Evolutionary conservation across 2,113 vertebrate species (phyloP).

Genomic region (Centrocercus urophasianus): DNA sequence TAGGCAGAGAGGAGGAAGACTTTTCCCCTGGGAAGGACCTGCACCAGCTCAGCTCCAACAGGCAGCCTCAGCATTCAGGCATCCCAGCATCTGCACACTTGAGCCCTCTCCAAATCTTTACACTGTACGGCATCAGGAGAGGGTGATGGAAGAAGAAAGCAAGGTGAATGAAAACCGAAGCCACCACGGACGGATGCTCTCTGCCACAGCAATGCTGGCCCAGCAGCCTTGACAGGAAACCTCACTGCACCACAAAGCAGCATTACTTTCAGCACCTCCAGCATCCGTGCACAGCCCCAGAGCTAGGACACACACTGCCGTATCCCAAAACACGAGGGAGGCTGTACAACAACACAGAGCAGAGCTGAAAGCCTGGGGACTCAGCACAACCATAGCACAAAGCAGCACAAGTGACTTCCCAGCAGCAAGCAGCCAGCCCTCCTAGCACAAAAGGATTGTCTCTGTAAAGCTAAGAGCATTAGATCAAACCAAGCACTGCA

Average conservation of each 20-base stretch:
- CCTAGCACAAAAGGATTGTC: background rate
- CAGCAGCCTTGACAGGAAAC: too few species aligned
- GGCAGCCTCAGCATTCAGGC: fast-evolving
- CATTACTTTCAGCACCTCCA: too few species aligned
- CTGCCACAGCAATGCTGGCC: too few species aligned
- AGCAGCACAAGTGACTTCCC: background rate
- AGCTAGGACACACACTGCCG: background rate
- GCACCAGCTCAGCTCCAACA: background rate
- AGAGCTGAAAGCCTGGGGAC: background rate
- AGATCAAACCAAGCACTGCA: background rate
- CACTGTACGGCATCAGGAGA: background rate
- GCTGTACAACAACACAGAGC: background rate
- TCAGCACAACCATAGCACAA: background rate
- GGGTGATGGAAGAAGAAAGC: background rate
- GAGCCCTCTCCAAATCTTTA: background rate
- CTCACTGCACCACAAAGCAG: too few species aligned
- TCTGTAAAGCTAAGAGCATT: background rate
- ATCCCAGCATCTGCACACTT: background rate
- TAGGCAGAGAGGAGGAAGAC: background rate
- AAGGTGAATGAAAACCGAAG: background rate
- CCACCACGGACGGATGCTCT: background rate
- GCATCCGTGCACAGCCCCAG: background rate
- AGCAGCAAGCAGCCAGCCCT: background rate
- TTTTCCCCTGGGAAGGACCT: background rate
- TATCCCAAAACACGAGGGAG: background rate